Conservation (phyloP, 2,888 invertebrate genomes). For the Volucella inanis region DNA sequence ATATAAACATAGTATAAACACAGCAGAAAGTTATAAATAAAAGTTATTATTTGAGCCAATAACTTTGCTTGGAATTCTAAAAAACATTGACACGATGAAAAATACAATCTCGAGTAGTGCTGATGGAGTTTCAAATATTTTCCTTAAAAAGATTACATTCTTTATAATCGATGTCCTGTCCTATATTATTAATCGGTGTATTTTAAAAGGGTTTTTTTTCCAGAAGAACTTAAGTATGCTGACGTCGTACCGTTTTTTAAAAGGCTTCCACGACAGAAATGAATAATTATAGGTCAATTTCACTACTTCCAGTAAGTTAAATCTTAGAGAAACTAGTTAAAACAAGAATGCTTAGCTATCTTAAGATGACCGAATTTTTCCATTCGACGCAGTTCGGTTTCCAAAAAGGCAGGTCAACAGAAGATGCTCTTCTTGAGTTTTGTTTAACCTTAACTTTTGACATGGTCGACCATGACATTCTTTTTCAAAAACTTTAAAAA, state of each 20-base stretch:
- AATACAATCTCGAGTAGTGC: background rate
- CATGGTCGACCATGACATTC: no score
- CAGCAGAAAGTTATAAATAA: background rate
- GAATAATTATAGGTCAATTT: background rate
- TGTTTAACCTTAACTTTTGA: no score
- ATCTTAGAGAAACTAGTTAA: background rate
- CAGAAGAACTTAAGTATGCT: background rate
- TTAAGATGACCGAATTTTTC: no score
- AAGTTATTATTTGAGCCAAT: background rate
- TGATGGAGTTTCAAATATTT: slow-evolving; percentile 8
- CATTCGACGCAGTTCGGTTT: no score
- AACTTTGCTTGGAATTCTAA: background rate
- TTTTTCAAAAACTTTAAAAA: no score
- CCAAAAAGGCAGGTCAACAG: no score
- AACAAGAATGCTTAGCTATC: no score
- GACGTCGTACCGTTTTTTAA: background rate
- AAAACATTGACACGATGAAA: background rate
- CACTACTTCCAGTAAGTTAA: background rate
- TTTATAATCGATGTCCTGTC: background rate
- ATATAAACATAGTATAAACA: no score
- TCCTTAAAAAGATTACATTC: background rate
- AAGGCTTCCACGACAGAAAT: background rate
- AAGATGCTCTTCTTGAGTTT: no score
- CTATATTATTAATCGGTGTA: no score
- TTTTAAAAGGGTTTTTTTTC: background rate